Evolutionary conservation across 2,888 invertebrate species (phyloP), one percentile per base, ranked within the genome.

Genomic region (Julus scanicus): DNA sequence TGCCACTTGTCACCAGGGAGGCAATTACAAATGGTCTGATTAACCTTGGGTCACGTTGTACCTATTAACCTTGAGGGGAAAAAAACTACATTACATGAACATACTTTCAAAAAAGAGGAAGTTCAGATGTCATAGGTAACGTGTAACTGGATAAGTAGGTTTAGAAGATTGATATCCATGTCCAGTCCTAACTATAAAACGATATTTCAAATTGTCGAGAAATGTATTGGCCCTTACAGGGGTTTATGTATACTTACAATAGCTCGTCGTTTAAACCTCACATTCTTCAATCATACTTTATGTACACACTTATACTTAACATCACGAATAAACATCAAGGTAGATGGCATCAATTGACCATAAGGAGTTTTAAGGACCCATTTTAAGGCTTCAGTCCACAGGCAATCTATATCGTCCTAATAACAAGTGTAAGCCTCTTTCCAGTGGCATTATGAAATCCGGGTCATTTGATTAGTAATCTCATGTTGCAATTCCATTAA

Each of bases 1-100:
- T 57, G 57, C 57, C 57, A 57, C 57, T 57, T 57, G 57, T 57
- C 57, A 57, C 57, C 57, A 57, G 57, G 57, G 57, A 57, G 57
- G 57, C 57, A 57, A 57, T 57, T 57, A 57, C 57, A 57, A 57
- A 57, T 57, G 57, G 57, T 57, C 57, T 57, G 57, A 57, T 57
- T 57, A 57, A 57, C 57, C 57, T 57, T 4, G 57, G 57, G 57
- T 57, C 57, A 57, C 57, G 57, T 11, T 57, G 57, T 57, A 57
- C 57, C 57, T 57, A 57, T 57, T 57, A 57, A 57, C 57, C 57
- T 57, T 57, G 57, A n/a, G n/a, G 53, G 53, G 53, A 57, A 57
- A 53, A 57, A 57, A 57, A 11, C 48, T 8, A 11, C 48, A 48
- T 48, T 48, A 48, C 48, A 48, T 9, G 48, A 8, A 48, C 57